Percentiles rank a stretch among this genome's conserved stretches.
Conservation (phyloP, 2,797 vertebrate species). For the Eulemur coronatus region DNA sequence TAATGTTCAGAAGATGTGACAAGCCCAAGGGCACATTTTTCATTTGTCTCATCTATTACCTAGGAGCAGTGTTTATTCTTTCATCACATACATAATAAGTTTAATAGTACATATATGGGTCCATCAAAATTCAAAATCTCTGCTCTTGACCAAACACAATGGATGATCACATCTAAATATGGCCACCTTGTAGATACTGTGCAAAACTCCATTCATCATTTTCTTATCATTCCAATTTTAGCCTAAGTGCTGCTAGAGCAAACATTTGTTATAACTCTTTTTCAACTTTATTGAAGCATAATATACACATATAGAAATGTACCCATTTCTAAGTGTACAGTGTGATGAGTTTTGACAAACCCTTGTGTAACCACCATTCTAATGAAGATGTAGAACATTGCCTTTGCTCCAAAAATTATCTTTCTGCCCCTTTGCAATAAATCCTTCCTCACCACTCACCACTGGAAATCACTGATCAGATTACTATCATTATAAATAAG, state of each 20-base stretch:
- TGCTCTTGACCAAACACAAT: not conserved
- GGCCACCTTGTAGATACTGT: accelerated
- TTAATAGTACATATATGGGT: not conserved
- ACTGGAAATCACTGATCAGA: not conserved
- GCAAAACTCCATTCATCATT: not conserved
- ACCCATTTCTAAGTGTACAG: not conserved
- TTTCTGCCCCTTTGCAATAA: not conserved
- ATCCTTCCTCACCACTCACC: not conserved
- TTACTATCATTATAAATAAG: not conserved
- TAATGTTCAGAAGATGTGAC: not conserved
- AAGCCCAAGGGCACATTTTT: not conserved
- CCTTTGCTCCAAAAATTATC: not conserved
- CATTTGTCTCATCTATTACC: constrained; percentile 38
- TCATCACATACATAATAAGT: not conserved
- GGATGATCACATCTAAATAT: not conserved
- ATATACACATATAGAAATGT: not conserved
- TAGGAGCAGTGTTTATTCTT: constrained; percentile 8
- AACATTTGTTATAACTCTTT: not conserved
- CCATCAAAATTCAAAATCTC: not conserved
- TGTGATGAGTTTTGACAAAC: not conserved
- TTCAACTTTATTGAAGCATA: not conserved
- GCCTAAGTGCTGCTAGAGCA: not conserved
- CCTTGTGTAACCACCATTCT: not conserved
- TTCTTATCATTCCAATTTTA: not conserved
- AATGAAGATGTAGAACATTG: not conserved